phyloP scores from a whole-genome alignment of 2,888 invertebrate genomes.

The Bhutanitis thaidina region DNA sequence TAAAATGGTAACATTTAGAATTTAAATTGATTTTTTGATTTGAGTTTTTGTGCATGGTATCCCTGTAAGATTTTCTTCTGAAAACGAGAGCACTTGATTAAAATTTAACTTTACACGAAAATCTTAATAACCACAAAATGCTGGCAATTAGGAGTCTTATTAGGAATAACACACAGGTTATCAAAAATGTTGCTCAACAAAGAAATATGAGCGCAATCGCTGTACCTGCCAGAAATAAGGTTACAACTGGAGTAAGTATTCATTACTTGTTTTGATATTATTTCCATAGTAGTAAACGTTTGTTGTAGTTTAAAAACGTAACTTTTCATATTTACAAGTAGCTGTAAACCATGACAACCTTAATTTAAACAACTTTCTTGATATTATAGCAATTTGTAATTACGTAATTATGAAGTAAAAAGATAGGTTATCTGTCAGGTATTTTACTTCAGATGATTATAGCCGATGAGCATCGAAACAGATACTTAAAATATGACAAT shows the following conservation, averaged over 20 bases:
- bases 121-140: slow-evolving; percentile 41
- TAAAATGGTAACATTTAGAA: too few relatives aligned
- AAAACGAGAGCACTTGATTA: too few relatives aligned
- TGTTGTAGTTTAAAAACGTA: not conserved
- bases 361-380: too few relatives aligned
- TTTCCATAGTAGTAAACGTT: not conserved
- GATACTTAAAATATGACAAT: too few relatives aligned
- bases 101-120: not conserved
- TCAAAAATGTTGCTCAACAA: slow-evolving; percentile 54
- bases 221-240: slow-evolving; percentile 51
- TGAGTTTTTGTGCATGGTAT: too few relatives aligned
- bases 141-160: slow-evolving; percentile 51
- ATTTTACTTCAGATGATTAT: too few relatives aligned
- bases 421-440: slow-evolving; percentile 33
- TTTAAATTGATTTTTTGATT: too few relatives aligned
- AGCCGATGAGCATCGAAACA: too few relatives aligned
- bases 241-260: slow-evolving; percentile 50
- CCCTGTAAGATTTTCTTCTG: too few relatives aligned
- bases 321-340: not conserved
- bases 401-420: slow-evolving; percentile 35
- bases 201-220: slow-evolving; percentile 58
- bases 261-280: slow-evolving; percentile 2
- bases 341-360: not conserved
- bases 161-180: slow-evolving; percentile 45
- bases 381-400: slow-evolving; percentile 16